These are phyloP conservation scores for Pectinophora gossypiella DNA, from an alignment of 1,140 invertebrate species.

Conservation along the genomic window DNA sequence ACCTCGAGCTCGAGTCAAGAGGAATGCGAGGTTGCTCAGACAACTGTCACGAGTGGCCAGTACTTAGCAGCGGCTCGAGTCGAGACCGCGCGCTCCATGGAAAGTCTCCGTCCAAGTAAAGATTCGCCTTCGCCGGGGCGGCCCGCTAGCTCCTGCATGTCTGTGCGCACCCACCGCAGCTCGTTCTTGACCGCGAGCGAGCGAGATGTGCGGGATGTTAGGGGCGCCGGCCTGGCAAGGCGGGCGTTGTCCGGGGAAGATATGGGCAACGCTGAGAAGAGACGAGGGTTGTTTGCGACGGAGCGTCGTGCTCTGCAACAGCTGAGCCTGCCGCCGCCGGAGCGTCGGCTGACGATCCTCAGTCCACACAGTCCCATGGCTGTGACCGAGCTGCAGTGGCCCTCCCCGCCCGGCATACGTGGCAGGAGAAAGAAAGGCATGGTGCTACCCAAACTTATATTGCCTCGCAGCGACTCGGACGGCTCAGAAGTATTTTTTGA, in stretches of 20 bases:
- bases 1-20: constrained; percentile 83
- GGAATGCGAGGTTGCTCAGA: constrained; percentile 78
- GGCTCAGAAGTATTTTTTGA: constrained; percentile 78
- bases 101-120: constrained; percentile 78
- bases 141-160: constrained; percentile 64
- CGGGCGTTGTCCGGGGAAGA: constrained; percentile 78
- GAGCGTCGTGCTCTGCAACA: constrained; percentile 79
- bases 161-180: constrained; percentile 61
- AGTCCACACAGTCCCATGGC: constrained; percentile 83
- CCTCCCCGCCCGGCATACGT: constrained; percentile 78
- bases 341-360: constrained; percentile 81
- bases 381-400: constrained; percentile 78
- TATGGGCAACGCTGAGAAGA: constrained; percentile 77
- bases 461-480: constrained; percentile 83
- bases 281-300: constrained; percentile 79
- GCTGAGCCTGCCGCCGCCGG: constrained; percentile 81
- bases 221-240: constrained; percentile 75
- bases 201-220: constrained; percentile 77
- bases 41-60: constrained; percentile 70
- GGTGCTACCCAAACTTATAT: constrained; percentile 84
- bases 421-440: constrained; percentile 82
- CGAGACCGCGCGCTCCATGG: constrained; percentile 82
- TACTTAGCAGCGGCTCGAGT: constrained; percentile 77
- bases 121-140: constrained; percentile 58
- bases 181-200: constrained; percentile 80